These are phyloP conservation scores for Plagodis pulveraria DNA, from an alignment of 2,888 invertebrate species.

Conservation along the genomic window DNA sequence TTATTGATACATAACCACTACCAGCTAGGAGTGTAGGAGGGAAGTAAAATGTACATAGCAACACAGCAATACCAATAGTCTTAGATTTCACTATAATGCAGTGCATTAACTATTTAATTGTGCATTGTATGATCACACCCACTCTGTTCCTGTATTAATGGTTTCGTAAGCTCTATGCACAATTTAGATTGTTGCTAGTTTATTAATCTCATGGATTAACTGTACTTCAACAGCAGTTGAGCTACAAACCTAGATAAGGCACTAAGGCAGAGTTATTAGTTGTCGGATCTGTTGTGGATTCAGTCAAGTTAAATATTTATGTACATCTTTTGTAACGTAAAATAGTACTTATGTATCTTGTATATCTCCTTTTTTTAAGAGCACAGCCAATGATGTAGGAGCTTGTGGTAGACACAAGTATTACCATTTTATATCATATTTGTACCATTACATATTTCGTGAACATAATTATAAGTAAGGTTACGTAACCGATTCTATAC, in stretches of 20 bases:
- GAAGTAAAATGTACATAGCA: slow-evolving; percentile 8
- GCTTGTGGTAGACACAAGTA: too few species aligned
- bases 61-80: slow-evolving; percentile 40
- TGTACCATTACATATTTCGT: too few species aligned
- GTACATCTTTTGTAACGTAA: too few species aligned
- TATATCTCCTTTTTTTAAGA: too few species aligned
- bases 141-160: slow-evolving; percentile 42
- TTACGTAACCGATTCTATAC: too few species aligned
- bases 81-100: slow-evolving; percentile 50
- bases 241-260: slow-evolving; percentile 26
- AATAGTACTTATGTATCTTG: too few species aligned
- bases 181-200: slow-evolving; percentile 27
- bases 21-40: not conserved
- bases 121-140: slow-evolving; percentile 62
- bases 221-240: slow-evolving; percentile 27
- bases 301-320: not conserved
- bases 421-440: too few species aligned
- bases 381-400: too few species aligned
- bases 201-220: slow-evolving; percentile 29
- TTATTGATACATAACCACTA: not conserved
- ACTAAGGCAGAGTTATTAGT: slow-evolving; percentile 22
- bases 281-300: not conserved
- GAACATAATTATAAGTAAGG: too few species aligned
- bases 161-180: slow-evolving; percentile 40
- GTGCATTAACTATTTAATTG: slow-evolving; percentile 72